Evolutionary conservation across 1,140 invertebrate species (phyloP).

Genomic region (Drepana arcuata): DNA sequence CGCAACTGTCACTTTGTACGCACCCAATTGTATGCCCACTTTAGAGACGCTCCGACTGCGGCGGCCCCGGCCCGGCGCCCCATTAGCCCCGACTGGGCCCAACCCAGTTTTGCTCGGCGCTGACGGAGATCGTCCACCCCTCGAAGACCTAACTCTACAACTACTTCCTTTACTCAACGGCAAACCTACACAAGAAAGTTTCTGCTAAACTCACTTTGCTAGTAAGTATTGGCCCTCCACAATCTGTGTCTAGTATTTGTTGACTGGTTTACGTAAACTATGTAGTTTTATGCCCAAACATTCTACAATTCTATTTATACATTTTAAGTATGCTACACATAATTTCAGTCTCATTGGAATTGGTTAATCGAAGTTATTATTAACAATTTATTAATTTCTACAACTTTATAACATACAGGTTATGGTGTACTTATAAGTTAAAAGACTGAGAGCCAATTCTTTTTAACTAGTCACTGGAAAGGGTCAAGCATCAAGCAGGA

Average conservation of each 20-base stretch:
- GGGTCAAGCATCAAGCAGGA: slow-evolving; percentile 58
- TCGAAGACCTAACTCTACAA: slow-evolving; percentile 67
- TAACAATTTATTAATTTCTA: too few relatives aligned
- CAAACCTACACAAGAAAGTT: slow-evolving; percentile 66
- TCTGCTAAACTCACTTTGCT: slow-evolving; percentile 38
- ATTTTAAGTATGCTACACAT: too few relatives aligned
- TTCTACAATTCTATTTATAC: too few relatives aligned
- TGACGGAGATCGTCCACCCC: slow-evolving; percentile 56
- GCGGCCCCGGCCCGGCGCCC: slow-evolving; percentile 46
- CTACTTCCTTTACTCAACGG: slow-evolving; percentile 65
- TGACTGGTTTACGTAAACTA: too few relatives aligned
- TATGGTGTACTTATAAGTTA: too few relatives aligned
- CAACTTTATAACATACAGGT: too few relatives aligned
- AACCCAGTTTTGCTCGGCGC: slow-evolving; percentile 47
- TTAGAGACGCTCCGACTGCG: slow-evolving; percentile 64
- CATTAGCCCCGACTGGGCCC: slow-evolving; percentile 31
- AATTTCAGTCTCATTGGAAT: too few relatives aligned
- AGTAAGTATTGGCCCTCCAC: slow-evolving; percentile 39
- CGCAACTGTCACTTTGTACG: slow-evolving; percentile 65
- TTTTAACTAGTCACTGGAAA: slow-evolving; percentile 17
- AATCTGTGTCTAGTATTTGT: too few relatives aligned
- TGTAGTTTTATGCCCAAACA: too few relatives aligned
- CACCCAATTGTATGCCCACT: slow-evolving; percentile 71
- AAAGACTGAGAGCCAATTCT: slow-evolving; percentile 41
- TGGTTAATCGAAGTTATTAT: too few relatives aligned